Evolutionary conservation across 2,888 invertebrate species (phyloP).

Genomic region (Sipha maydis): DNA sequence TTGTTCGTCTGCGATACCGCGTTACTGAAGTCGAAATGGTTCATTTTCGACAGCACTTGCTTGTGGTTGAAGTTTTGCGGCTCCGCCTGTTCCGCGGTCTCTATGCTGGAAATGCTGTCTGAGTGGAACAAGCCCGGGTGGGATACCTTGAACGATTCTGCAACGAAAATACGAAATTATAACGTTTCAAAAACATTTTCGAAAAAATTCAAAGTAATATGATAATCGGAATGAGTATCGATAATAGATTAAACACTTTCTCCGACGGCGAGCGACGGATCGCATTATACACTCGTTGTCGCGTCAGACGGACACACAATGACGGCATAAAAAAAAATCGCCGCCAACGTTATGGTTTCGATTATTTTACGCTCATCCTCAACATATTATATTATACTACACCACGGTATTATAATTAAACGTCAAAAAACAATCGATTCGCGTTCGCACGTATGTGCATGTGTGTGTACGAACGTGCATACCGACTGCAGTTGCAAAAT

Average conservation of each 20-base stretch:
- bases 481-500: neutral
- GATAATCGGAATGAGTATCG: neutral
- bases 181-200: neutral
- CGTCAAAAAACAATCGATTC: constrained; percentile 14
- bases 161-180: neutral
- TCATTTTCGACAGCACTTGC: constrained; percentile 56
- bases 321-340: neutral
- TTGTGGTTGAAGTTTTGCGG: constrained; percentile 59
- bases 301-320: neutral
- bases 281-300: neutral
- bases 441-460: neutral
- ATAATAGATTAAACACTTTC: constrained; percentile 8
- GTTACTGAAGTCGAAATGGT: constrained; percentile 57
- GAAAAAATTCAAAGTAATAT: neutral
- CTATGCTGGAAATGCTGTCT: constrained; percentile 36
- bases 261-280: neutral
- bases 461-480: neutral
- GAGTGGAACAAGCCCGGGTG: neutral
- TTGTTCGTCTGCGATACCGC: constrained; percentile 28
- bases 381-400: neutral
- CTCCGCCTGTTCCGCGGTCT: neutral
- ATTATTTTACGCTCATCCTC: neutral
- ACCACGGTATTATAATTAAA: constrained; percentile 18
- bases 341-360: neutral
- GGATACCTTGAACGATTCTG: constrained; percentile 32